A percentile compares a stretch with the other conserved stretches of the same genome.
phyloP scores from a whole-genome alignment of 2,113 vertebrate genomes.

The Perognathus longimembris region DNA sequence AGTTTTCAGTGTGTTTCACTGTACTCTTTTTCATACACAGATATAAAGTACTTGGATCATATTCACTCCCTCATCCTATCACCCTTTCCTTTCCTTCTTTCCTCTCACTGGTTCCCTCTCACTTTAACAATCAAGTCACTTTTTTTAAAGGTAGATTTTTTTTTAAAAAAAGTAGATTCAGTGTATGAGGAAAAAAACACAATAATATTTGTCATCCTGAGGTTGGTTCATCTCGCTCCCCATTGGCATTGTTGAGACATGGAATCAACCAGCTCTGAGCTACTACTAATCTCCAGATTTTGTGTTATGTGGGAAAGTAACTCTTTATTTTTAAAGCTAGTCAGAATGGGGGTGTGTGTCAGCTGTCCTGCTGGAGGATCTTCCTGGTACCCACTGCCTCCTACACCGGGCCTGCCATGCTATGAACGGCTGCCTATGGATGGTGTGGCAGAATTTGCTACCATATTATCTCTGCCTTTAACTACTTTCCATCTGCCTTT shows the following conservation, averaged over 20 bases:
- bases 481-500: neutral
- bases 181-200: no score
- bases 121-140: no score
- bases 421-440: neutral
- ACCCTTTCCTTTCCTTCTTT: no score
- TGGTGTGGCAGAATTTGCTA: neutral
- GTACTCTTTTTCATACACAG: no score
- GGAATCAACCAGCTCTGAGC: neutral
- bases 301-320: neutral
- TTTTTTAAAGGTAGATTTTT: no score
- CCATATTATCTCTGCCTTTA: neutral
- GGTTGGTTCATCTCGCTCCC: neutral
- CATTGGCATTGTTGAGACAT: neutral
- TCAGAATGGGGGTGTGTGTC: neutral
- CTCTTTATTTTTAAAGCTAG: neutral
- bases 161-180: no score
- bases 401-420: neutral
- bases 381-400: neutral
- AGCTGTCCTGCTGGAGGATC: neutral
- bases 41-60: no score
- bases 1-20: no score
- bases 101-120: no score
- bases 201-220: no score
- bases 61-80: no score
- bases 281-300: neutral